phyloP scores from a whole-genome alignment of 2,888 invertebrate genomes.

The Phrixothrix hirtus region DNA sequence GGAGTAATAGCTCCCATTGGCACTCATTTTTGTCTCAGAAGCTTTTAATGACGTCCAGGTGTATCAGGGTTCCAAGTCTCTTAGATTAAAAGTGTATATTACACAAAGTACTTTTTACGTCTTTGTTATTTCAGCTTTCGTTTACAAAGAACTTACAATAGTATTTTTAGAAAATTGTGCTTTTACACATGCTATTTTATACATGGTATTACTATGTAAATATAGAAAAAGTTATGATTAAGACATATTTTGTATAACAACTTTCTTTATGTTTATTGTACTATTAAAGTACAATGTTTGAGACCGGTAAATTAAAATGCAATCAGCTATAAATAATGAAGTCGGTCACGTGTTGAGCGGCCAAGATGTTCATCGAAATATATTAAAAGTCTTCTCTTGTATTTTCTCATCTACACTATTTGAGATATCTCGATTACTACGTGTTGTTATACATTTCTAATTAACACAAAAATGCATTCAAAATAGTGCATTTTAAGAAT shows the following conservation, averaged over 20 bases:
- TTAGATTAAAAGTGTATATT: neutral
- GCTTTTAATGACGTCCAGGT: conserved; percentile 30
- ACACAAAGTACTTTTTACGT: neutral
- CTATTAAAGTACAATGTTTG: conserved; percentile 38
- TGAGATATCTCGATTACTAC: conserved; percentile 13
- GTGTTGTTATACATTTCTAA: conserved; percentile 3
- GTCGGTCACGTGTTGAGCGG: conserved; percentile 43
- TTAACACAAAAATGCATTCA: no score
- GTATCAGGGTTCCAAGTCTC: conserved; percentile 16
- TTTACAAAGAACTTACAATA: neutral
- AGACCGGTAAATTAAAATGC: conserved; percentile 51
- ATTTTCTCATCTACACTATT: conserved; percentile 32
- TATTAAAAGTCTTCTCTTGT: conserved; percentile 43
- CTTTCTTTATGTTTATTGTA: conserved; percentile 17
- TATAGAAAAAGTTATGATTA: neutral
- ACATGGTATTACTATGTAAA: neutral
- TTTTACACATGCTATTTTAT: no score
- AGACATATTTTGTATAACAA: neutral
- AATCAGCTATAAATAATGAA: conserved; percentile 50
- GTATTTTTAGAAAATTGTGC: neutral
- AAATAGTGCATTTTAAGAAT: no score
- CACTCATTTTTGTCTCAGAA: conserved; percentile 26
- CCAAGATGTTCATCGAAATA: conserved; percentile 44
- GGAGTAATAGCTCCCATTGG: conserved; percentile 21
- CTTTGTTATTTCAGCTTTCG: neutral